phyloP scores from a whole-genome alignment of 2,797 vertebrate species.

The Hapalemur alaotrensis region DNA sequence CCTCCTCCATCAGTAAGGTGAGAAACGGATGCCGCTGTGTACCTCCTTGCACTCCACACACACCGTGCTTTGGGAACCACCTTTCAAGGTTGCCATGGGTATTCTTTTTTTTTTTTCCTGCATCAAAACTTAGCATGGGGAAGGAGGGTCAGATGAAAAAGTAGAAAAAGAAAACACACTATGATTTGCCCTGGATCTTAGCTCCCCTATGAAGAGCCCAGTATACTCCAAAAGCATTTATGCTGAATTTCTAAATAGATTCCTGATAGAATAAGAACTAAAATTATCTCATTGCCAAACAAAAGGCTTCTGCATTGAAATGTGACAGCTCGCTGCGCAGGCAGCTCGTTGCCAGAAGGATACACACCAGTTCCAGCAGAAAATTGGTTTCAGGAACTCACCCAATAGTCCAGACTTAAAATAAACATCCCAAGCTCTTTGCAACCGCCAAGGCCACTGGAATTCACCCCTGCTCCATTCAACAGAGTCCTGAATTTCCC shows the following conservation, averaged over 20 bases:
- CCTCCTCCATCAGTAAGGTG: neutral
- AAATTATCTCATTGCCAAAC: slow-evolving; percentile 57
- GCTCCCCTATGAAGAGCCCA: neutral
- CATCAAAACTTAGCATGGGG: neutral
- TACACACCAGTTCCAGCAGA: slow-evolving; percentile 56
- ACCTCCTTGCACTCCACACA: neutral
- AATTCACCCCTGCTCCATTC: neutral
- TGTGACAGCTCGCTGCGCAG: slow-evolving; percentile 38
- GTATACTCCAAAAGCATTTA: neutral
- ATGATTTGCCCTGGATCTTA: neutral
- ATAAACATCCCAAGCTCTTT: slow-evolving; percentile 45
- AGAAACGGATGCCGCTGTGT: neutral
- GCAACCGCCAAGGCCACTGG: neutral
- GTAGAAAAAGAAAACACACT: neutral
- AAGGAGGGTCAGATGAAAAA: neutral
- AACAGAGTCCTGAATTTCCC: slow-evolving; percentile 27
- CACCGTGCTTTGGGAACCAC: neutral
- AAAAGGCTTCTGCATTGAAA: slow-evolving; percentile 54
- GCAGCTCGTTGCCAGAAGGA: slow-evolving; percentile 54
- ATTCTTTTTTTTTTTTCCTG: neutral
- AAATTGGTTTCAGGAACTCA: slow-evolving; percentile 57
- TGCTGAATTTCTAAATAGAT: slow-evolving; percentile 49
- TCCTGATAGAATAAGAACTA: slow-evolving; percentile 46
- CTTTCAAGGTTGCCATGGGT: neutral
- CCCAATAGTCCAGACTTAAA: slow-evolving; percentile 49